phyloP scores from a whole-genome alignment of 2,888 invertebrate genomes.

The Smittia aterrima region DNA sequence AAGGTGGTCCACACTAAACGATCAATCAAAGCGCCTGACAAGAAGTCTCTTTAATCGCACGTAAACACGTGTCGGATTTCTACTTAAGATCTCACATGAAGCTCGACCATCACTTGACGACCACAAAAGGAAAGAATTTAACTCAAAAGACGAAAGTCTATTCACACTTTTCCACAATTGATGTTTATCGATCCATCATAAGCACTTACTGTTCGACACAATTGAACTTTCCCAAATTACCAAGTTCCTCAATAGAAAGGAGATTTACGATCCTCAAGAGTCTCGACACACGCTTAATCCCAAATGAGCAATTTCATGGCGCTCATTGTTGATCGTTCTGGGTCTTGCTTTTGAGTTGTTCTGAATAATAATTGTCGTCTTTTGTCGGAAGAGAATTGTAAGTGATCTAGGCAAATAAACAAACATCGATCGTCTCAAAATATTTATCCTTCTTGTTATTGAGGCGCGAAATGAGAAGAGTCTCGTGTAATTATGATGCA shows the following conservation, averaged over 20 bases:
- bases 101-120: background rate
- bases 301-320: slow-evolving; percentile 37
- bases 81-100: slow-evolving; percentile 24
- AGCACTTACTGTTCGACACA: slow-evolving; percentile 31
- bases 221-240: slow-evolving; percentile 26
- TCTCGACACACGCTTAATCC: slow-evolving; percentile 27
- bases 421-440: slow-evolving; percentile 4
- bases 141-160: slow-evolving; percentile 2
- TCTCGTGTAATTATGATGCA: slow-evolving; percentile 37
- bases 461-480: slow-evolving; percentile 7
- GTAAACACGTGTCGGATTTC: slow-evolving; percentile 37
- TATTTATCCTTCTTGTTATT: slow-evolving; percentile 19
- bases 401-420: slow-evolving; percentile 6
- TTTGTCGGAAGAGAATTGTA: background rate
- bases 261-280: background rate
- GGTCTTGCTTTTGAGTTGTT: background rate
- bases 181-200: slow-evolving; percentile 18
- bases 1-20: slow-evolving; percentile 27
- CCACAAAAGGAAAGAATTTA: background rate
- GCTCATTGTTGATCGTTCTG: background rate
- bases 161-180: background rate
- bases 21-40: slow-evolving; percentile 16
- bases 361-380: background rate
- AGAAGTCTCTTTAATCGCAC: slow-evolving; percentile 30
- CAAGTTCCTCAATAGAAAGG: background rate